phyloP scores from a whole-genome alignment of 2,113 vertebrate genomes.

The Rhinoderma darwinii region DNA sequence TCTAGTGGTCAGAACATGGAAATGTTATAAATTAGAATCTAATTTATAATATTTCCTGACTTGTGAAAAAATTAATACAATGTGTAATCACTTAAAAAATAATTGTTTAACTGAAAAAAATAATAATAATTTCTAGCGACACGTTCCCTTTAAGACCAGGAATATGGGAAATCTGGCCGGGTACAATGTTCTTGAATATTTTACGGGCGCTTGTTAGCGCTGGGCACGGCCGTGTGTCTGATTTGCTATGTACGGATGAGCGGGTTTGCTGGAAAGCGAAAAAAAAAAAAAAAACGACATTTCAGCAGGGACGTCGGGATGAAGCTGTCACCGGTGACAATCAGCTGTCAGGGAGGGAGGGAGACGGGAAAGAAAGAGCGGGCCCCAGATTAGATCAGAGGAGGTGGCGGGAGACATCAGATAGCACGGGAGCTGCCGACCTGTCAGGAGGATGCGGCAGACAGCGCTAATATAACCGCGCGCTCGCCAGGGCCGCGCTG shows the following conservation, averaged over 20 bases:
- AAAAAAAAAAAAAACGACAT: conserved; percentile 24
- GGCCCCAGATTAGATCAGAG: conserved; percentile 22
- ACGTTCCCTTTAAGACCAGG: neutral
- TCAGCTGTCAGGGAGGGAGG: conserved; percentile 29
- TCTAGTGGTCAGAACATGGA: too few species aligned
- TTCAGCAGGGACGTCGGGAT: conserved; percentile 24
- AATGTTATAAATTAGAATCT: too few species aligned
- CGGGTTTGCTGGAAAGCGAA: neutral
- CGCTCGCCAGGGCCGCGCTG: conserved; percentile 3
- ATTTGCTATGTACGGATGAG: conserved; percentile 36
- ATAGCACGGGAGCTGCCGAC: neutral
- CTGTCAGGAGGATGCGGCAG: neutral
- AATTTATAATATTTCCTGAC: too few species aligned
- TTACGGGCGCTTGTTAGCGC: neutral
- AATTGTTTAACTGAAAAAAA: too few species aligned
- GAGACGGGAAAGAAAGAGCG: neutral
- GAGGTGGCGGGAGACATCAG: conserved; percentile 4
- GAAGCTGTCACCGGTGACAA: conserved; percentile 8
- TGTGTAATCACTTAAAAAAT: too few species aligned
- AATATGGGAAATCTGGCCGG: neutral
- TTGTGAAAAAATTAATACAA: too few species aligned
- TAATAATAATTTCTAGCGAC: too few species aligned
- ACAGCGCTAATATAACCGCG: neutral
- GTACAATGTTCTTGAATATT: conserved; percentile 10
- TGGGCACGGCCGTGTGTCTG: conserved; percentile 6